Percentiles rank a stretch among this genome's conserved stretches.
These are phyloP conservation scores for Tetramorium parvispinum DNA, from an alignment of 1,140 invertebrate genomes.

Conservation along the genomic window DNA sequence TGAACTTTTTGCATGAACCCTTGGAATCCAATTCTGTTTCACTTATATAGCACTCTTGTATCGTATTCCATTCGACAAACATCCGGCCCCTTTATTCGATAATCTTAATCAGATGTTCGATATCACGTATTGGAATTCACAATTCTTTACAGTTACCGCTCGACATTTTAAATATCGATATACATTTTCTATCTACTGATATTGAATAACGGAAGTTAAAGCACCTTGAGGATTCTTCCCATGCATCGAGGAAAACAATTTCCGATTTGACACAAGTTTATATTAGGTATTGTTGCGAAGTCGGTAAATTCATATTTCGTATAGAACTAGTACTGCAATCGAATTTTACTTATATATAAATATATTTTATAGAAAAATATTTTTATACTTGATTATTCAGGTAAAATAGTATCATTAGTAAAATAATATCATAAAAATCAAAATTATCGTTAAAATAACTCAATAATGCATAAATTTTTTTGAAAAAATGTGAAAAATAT, in stretches of 20 bases:
- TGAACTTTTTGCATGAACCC: constrained; percentile 30
- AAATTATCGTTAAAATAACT: background rate
- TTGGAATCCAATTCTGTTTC: constrained; percentile 45
- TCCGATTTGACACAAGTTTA: constrained; percentile 21
- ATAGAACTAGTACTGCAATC: background rate
- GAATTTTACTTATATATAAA: background rate
- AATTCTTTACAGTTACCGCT: background rate
- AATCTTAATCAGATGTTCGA: constrained; percentile 31
- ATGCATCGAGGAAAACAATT: constrained; percentile 16
- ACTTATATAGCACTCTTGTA: constrained; percentile 9
- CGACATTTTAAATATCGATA: background rate
- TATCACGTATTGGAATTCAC: constrained; percentile 14
- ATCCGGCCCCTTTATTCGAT: constrained; percentile 34
- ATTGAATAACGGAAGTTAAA: background rate
- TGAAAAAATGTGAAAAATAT: background rate
- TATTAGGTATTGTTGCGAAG: constrained; percentile 2
- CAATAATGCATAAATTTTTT: background rate
- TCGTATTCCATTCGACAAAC: background rate
- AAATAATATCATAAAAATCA: too few species aligned
- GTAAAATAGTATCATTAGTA: too few species aligned
- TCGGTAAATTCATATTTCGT: background rate
- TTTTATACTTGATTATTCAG: background rate
- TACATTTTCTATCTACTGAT: background rate
- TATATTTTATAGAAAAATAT: background rate
- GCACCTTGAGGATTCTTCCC: background rate